A percentile compares a stretch with the other conserved stretches of the same genome.
Evolutionary conservation across 1,140 invertebrate genomes (phyloP).

Genomic region (Hydropsyche tenuis): DNA sequence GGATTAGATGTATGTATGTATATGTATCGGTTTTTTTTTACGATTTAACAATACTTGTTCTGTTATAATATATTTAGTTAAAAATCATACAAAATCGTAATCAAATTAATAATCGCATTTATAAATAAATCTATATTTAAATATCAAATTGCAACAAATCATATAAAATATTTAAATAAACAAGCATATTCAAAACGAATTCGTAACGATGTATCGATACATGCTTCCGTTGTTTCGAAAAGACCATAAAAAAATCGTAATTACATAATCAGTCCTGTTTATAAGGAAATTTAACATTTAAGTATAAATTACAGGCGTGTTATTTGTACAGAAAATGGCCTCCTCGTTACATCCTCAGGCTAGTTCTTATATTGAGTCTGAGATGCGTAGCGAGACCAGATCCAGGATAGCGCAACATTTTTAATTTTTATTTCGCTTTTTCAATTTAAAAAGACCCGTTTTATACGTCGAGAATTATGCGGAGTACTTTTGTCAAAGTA

Average conservation of each 20-base stretch:
- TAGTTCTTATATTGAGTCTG: slow-evolving; percentile 27
- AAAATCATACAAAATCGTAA: too few species aligned
- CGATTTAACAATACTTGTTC: too few species aligned
- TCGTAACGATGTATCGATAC: not conserved
- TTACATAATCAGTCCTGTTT: slow-evolving; percentile 33
- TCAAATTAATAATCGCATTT: too few species aligned
- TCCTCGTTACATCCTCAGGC: slow-evolving; percentile 12
- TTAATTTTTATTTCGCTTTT: not conserved
- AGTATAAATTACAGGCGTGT: slow-evolving; percentile 32
- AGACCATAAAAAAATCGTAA: slow-evolving; percentile 22
- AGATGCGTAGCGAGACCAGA: not conserved
- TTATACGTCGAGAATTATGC: too few species aligned
- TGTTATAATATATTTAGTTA: too few species aligned
- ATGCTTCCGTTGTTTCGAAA: not conserved
- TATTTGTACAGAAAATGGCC: slow-evolving; percentile 36
- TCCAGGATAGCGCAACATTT: not conserved
- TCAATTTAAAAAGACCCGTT: too few species aligned
- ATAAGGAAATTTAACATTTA: slow-evolving; percentile 28
- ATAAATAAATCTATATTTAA: not conserved
- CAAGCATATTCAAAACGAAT: not conserved
- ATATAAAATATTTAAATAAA: not conserved
- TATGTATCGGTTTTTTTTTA: too few species aligned
- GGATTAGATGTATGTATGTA: too few species aligned
- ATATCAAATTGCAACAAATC: not conserved
- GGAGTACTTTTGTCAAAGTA: too few species aligned